phyloP scores from a whole-genome alignment of 2,797 vertebrate species.

The Paramormyrops hopkinsi region DNA sequence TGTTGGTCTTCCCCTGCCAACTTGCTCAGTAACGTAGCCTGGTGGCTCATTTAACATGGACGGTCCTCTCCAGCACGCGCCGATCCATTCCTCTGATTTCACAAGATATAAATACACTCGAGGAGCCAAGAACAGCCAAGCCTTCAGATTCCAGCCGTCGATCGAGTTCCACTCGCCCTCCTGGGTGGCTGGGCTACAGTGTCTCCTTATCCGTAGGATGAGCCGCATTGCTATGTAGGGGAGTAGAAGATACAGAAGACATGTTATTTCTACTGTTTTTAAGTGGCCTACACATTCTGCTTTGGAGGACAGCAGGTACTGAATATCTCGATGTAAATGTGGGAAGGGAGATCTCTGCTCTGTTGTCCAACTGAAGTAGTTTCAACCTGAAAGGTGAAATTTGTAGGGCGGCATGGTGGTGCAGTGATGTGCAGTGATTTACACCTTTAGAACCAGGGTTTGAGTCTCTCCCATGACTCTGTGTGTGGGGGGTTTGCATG shows the following conservation, averaged over 20 bases:
- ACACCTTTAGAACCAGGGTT: neutral
- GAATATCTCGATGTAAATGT: neutral
- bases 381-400: neutral
- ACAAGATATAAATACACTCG: neutral
- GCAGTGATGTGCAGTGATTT: neutral
- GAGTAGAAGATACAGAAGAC: neutral
- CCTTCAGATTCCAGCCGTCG: neutral
- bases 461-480: neutral
- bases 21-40: neutral
- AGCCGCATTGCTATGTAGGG: neutral
- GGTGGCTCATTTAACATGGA: neutral
- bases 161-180: neutral
- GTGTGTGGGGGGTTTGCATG: neutral
- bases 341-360: neutral
- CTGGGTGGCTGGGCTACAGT: neutral
- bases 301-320: neutral
- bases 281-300: neutral
- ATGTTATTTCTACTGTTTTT: neutral
- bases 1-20: neutral
- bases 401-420: neutral
- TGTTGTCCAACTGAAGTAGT: neutral
- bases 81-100: conserved; percentile 7
- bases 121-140: neutral
- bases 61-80: neutral
- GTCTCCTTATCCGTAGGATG: neutral